Conservation (phyloP, 1,140 invertebrate species). For the Pogonomyrmex barbatus region DNA sequence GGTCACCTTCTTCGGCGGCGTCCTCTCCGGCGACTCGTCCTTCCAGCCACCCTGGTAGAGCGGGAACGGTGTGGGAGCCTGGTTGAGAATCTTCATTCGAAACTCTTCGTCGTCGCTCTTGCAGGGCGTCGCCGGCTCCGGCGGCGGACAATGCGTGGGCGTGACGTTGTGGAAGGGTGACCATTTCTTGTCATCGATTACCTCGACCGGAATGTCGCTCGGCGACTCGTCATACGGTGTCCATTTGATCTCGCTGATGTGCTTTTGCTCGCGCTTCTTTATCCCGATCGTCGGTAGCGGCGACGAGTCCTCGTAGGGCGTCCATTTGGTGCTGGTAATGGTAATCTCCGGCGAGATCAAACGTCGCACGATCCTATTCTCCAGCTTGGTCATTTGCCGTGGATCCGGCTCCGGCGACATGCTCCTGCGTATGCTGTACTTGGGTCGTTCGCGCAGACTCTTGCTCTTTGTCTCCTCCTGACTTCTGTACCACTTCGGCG, state of each 20-base stretch:
- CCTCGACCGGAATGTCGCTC: slow-evolving; percentile 69
- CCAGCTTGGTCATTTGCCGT: slow-evolving; percentile 75
- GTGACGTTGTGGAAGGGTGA: slow-evolving; percentile 80
- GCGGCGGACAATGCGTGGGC: slow-evolving; percentile 82
- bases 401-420: slow-evolving; percentile 85
- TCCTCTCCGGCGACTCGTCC: slow-evolving; percentile 82
- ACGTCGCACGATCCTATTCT: slow-evolving; percentile 80
- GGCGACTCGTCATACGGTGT: slow-evolving; percentile 81
- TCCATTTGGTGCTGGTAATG: slow-evolving; percentile 82
- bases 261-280: slow-evolving; percentile 81
- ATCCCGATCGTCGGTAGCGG: slow-evolving; percentile 82
- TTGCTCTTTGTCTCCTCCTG: slow-evolving; percentile 80
- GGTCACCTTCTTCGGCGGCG: slow-evolving; percentile 69
- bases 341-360: slow-evolving; percentile 83
- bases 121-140: slow-evolving; percentile 61
- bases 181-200: slow-evolving; percentile 68
- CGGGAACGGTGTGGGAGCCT: slow-evolving; percentile 82
- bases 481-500: slow-evolving; percentile 74
- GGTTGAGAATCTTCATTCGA: slow-evolving; percentile 82
- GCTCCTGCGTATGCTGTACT: slow-evolving; percentile 83
- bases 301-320: slow-evolving; percentile 84
- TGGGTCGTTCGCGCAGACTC: slow-evolving; percentile 83
- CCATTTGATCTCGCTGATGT: slow-evolving; percentile 84
- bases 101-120: slow-evolving; percentile 80
- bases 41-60: slow-evolving; percentile 85